Evolutionary conservation across 2,888 invertebrate species (phyloP).

Genomic region (Anthrax anthrax): DNA sequence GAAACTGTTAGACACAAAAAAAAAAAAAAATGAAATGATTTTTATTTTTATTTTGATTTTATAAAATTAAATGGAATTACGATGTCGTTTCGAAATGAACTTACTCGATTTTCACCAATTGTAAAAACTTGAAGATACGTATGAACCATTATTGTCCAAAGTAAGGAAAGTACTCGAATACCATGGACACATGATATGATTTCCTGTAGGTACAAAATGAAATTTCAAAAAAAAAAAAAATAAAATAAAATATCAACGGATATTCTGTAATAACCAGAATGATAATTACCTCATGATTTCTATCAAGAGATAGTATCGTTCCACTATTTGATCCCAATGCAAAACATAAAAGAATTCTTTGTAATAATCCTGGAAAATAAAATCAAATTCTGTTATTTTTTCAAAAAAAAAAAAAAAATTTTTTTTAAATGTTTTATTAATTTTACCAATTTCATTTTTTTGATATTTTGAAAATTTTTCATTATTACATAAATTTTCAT

Average conservation of each 20-base stretch:
- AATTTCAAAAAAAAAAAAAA: neutral
- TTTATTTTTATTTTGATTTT: neutral
- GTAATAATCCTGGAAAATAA: conserved; percentile 20
- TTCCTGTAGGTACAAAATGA: conserved; percentile 33
- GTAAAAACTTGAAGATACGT: conserved; percentile 69
- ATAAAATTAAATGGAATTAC: neutral
- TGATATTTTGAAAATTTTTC: neutral
- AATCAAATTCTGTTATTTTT: neutral
- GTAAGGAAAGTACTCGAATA: conserved; percentile 59
- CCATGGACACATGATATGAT: conserved; percentile 65
- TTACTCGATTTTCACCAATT: conserved; percentile 48
- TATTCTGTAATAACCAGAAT: neutral
- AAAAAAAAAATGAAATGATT: neutral
- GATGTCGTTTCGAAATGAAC: too few relatives aligned
- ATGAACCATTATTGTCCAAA: conserved; percentile 75
- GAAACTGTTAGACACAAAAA: conserved; percentile 37
- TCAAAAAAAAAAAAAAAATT: neutral
- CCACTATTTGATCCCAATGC: conserved; percentile 60
- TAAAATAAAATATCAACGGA: neutral
- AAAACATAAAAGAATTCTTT: conserved; percentile 51
- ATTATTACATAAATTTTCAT: neutral
- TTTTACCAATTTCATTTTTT: conserved; percentile 3
- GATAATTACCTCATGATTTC: conserved; percentile 26
- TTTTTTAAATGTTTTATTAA: neutral
- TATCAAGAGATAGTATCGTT: conserved; percentile 56